phyloP scores from a whole-genome alignment of 2,113 vertebrate genomes.

The Dicentrarchus labrax region DNA sequence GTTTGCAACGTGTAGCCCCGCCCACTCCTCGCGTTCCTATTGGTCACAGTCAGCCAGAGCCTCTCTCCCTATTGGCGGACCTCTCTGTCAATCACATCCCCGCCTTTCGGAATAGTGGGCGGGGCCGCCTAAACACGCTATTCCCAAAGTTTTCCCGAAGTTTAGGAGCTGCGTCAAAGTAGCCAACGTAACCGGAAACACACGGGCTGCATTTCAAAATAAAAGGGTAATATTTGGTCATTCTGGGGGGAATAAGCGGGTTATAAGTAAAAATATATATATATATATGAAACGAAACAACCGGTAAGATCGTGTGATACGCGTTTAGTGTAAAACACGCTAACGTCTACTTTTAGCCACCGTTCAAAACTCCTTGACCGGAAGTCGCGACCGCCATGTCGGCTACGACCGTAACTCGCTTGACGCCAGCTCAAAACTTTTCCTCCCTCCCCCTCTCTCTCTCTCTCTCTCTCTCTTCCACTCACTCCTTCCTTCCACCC shows the following conservation, averaged over 20 bases:
- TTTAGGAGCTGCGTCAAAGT: conserved; percentile 14
- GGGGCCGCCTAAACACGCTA: conserved; percentile 8
- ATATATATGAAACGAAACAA: fast-evolving
- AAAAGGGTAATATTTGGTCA: fast-evolving
- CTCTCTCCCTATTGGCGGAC: conserved; percentile 47
- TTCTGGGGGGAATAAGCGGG: fast-evolving
- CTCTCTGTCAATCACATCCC: conserved; percentile 59
- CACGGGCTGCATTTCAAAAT: fast-evolving
- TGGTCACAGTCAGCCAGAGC: conserved; percentile 28
- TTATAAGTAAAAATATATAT: fast-evolving
- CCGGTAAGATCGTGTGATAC: fast-evolving
- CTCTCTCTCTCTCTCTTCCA: conserved; percentile 22
- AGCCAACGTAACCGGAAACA: conserved; percentile 19
- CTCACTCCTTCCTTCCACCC: conserved; percentile 22
- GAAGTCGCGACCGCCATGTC: not conserved
- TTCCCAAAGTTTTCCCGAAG: conserved; percentile 47
- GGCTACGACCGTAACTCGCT: fast-evolving
- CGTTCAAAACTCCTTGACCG: conserved; percentile 17
- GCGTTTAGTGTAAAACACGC: not conserved
- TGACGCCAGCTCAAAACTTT: conserved; percentile 34
- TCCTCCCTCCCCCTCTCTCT: conserved; percentile 46
- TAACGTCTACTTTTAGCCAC: not conserved
- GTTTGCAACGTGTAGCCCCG: conserved; percentile 1
- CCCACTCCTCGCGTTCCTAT: conserved; percentile 41
- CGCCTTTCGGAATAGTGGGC: conserved; percentile 26